Evolutionary conservation across 2,888 invertebrate species (phyloP), one percentile per base, ranked within the genome.

Genomic region (Callinectes sapidus): DNA sequence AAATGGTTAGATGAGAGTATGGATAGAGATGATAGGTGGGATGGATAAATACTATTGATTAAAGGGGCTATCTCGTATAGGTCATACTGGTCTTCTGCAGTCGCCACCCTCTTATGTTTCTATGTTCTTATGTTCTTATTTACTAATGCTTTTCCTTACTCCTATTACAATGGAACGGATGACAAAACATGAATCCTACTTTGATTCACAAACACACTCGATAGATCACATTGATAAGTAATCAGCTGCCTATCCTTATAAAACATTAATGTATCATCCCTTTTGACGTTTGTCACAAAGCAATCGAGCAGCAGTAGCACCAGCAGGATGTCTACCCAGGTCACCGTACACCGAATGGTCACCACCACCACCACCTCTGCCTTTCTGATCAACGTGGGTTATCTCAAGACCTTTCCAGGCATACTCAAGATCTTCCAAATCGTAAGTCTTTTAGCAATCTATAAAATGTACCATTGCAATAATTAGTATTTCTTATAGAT

Each of bases 381-480:
- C 14, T 96, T 98, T 95, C 97, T 98, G 95, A 96, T 98, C 94
- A 98, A 98, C 96, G 97, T 97, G 10, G 97, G 98, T 89, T 98
- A 98, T 95, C 96, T 98, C 95, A 97, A 97, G 95, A 97, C 97
- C 42, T 96, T 97, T 95, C 97, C 98, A 0, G 98, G 98, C 6
- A 95, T 98, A 23, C 96, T 98, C 16, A 98, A 98, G 96, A 95
- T 98, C n/a, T 96, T 97, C 23, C 97, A 98, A 96, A 95, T 98
- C 97, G 98, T 98, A 96, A 97, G 98, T 95, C 5, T 48, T 48
- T 48, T 10, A 48, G 48, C 48, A 48, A 8, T 0, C 48, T 48
- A 10, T 48, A 8, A 48, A 48, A 8, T 48, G 8, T 48, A 48
- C 8, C 8, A 8, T 48, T 48, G 48, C 10, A 48, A 48, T 48